phyloP scores from a whole-genome alignment of 2,113 vertebrate species.

The Anser cygnoides region DNA sequence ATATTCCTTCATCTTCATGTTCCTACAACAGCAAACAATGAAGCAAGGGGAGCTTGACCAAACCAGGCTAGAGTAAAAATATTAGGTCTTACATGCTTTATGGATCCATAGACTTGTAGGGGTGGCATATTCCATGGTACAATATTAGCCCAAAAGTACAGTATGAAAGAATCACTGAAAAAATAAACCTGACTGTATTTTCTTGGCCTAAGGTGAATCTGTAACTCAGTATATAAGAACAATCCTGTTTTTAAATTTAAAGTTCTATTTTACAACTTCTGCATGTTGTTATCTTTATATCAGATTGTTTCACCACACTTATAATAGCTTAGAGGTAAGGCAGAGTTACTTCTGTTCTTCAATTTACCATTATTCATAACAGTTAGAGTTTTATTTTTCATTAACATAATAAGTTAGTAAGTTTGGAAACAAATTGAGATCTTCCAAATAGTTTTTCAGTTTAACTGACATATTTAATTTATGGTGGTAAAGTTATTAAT shows the following conservation, averaged over 20 bases:
- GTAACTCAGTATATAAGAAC: not conserved
- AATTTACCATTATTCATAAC: not conserved
- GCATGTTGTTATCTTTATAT: not conserved
- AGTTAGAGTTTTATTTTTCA: not conserved
- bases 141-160: not conserved
- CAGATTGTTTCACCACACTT: not conserved
- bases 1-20: not conserved
- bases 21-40: not conserved
- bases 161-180: not conserved
- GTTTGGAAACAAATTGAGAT: not conserved
- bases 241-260: not conserved
- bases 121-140: rapidly evolving
- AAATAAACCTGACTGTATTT: not conserved
- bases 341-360: not conserved
- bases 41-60: not conserved
- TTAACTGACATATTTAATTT: not conserved
- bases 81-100: rapidly evolving
- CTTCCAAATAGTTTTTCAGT: not conserved
- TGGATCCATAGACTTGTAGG: not conserved
- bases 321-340: not conserved
- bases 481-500: not conserved
- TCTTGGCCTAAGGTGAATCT: not conserved
- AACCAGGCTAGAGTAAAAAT: not conserved
- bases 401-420: not conserved
- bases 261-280: not conserved